Conservation (phyloP, 2,888 invertebrate species). For the Linnaemya tessellans region DNA sequence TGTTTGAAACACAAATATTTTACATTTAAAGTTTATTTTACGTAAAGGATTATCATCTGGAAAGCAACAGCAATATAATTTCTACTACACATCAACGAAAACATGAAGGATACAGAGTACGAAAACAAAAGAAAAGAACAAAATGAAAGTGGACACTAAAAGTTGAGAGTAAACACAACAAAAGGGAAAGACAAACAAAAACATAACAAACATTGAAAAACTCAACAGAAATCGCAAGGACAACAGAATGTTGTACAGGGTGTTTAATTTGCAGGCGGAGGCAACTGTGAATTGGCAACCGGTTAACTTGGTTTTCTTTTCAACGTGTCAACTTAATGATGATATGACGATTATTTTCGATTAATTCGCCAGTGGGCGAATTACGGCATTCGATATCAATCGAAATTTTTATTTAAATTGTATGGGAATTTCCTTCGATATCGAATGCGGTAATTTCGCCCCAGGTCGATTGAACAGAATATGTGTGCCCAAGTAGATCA, state of each 20-base stretch:
- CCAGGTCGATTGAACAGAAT: too few relatives aligned
- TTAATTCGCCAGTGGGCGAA: too few relatives aligned
- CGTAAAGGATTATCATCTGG: constrained; percentile 7
- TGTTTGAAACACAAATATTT: neutral
- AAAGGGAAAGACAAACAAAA: constrained; percentile 65
- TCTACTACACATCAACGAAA: constrained; percentile 13
- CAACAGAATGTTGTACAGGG: neutral
- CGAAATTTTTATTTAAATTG: too few relatives aligned
- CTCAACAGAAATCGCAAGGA: constrained; percentile 18
- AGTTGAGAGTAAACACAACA: constrained; percentile 70
- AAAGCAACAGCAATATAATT: constrained; percentile 27
- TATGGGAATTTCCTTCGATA: too few relatives aligned
- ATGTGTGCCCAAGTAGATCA: too few relatives aligned
- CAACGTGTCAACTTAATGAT: too few relatives aligned
- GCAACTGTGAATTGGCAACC: too few relatives aligned
- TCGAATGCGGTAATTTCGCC: too few relatives aligned
- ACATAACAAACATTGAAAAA: constrained; percentile 49
- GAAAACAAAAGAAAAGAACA: constrained; percentile 52
- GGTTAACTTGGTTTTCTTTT: too few relatives aligned
- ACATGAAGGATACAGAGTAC: constrained; percentile 14
- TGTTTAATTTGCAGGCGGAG: neutral
- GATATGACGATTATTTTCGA: too few relatives aligned
- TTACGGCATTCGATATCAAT: too few relatives aligned
- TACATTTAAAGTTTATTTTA: constrained; percentile 32
- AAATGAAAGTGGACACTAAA: constrained; percentile 68